These are phyloP conservation scores for Centrocercus urophasianus DNA, from an alignment of 2,113 vertebrate species.

Conservation along the genomic window DNA sequence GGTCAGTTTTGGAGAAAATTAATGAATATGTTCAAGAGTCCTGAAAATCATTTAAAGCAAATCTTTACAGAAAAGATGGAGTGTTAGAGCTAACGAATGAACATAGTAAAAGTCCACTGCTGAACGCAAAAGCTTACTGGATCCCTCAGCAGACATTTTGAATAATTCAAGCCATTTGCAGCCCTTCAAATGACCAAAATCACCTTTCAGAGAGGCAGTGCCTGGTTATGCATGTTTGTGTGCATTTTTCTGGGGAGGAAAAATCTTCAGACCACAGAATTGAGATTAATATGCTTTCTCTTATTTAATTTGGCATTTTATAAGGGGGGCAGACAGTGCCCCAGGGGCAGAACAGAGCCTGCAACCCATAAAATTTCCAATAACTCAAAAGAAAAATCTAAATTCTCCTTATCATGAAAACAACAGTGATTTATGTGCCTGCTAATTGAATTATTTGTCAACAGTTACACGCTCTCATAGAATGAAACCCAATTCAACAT, in stretches of 20 bases:
- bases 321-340: neutral
- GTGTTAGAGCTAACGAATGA: neutral
- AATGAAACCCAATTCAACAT: slow-evolving; percentile 10
- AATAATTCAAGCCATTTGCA: neutral
- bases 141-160: neutral
- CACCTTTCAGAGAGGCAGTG: neutral
- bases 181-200: neutral
- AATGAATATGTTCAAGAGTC: neutral
- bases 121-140: neutral
- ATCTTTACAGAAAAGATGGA: neutral
- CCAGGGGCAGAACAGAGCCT: neutral
- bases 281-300: neutral
- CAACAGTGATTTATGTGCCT: neutral
- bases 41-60: neutral
- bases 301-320: neutral
- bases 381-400: slow-evolving; percentile 22
- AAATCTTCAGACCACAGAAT: neutral
- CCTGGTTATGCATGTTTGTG: too few species aligned
- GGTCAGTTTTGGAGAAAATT: neutral
- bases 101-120: neutral
- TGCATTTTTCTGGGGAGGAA: neutral
- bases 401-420: slow-evolving; percentile 9
- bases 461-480: neutral
- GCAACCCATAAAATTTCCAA: neutral
- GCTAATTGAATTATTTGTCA: slow-evolving; percentile 48